Conservation (phyloP, 2,797 vertebrate species). For the Champsocephalus gunnari region DNA sequence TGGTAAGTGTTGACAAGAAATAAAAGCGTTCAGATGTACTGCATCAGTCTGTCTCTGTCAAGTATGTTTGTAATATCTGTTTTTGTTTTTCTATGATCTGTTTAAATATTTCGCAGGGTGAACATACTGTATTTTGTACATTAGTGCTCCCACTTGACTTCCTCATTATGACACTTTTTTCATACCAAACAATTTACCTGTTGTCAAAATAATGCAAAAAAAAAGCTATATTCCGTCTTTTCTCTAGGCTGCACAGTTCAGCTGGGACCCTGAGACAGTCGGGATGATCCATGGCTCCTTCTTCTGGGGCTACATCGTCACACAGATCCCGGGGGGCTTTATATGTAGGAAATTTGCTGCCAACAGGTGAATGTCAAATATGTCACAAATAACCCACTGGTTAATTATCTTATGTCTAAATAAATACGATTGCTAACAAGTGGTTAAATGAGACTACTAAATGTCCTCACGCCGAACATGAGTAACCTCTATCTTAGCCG, state of each 20-base stretch:
- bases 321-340: conserved; percentile 94
- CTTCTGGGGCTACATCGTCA: conserved; percentile 97
- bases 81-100: conserved; percentile 1
- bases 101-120: background rate
- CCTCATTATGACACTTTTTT: background rate
- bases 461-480: no score
- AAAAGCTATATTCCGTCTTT: conserved; percentile 9
- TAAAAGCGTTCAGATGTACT: background rate
- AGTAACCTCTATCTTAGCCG: no score
- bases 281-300: conserved; percentile 96
- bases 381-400: no score
- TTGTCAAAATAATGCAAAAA: background rate
- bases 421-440: no score
- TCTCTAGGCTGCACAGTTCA: conserved; percentile 90
- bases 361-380: conserved; percentile 85
- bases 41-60: background rate
- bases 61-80: background rate
- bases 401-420: no score
- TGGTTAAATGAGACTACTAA: no score
- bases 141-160: background rate
- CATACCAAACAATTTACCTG: background rate
- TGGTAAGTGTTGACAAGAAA: conserved; percentile 81
- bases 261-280: conserved; percentile 95
- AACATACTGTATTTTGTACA: background rate
- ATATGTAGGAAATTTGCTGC: conserved; percentile 90